Evolutionary conservation across 2,113 vertebrate genomes (phyloP).

Genomic region (Labrus mixtus): DNA sequence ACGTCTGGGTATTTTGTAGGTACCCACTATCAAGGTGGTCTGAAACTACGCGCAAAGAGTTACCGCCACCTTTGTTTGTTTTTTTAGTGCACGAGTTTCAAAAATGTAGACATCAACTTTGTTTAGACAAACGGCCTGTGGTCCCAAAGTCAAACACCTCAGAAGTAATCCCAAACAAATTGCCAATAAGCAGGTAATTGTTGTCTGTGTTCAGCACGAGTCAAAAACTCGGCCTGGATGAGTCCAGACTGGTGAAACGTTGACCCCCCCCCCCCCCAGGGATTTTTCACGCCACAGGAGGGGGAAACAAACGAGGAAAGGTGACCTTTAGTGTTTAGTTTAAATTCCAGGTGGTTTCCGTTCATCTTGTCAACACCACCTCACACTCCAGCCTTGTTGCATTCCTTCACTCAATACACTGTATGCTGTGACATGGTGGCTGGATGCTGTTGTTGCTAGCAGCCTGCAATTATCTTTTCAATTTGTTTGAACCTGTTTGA

Average conservation of each 20-base stretch:
- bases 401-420: constrained; percentile 54
- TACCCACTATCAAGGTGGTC: not conserved
- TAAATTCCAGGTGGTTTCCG: constrained; percentile 71
- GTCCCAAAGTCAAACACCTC: constrained; percentile 7
- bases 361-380: constrained; percentile 55
- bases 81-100: not conserved
- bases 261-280: constrained; percentile 3
- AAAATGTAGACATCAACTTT: not conserved
- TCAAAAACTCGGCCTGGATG: constrained; percentile 40
- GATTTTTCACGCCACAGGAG: constrained; percentile 26
- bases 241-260: constrained; percentile 38
- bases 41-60: not conserved
- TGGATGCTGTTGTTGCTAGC: constrained; percentile 19
- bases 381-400: constrained; percentile 29
- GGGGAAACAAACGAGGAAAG: constrained; percentile 41
- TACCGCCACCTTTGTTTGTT: not conserved
- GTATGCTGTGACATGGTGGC: constrained; percentile 20
- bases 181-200: constrained; percentile 52
- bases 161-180: constrained; percentile 66
- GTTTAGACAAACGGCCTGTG: not conserved
- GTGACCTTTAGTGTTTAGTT: constrained; percentile 68
- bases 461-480: constrained; percentile 41
- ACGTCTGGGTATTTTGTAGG: not conserved
- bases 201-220: constrained; percentile 46
- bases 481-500: constrained; percentile 23